Base-by-base conservation (phyloP, 1,140 invertebrate species). In the Pectinophora gossypiella region DNA sequence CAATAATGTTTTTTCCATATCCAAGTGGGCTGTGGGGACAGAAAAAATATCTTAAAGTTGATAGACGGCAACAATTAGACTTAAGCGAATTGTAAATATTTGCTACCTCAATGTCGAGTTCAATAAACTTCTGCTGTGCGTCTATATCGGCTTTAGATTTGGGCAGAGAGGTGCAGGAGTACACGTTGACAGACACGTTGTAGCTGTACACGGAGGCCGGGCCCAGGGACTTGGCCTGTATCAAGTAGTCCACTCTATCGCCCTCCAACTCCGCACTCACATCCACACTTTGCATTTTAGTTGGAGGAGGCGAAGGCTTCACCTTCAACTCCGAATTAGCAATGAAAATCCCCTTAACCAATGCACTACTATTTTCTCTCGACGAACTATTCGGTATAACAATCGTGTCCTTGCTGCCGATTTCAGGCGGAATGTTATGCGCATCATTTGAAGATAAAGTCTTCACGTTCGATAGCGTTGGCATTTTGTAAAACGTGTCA, bases 71-170 rank as follows among this genome's bases (percentile, higher is more conserved):
- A 44, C 6, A 20, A 19, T 2, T 44, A 19, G 19, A 5, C 10
- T 44, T 44, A 44, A 40, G 27, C 9, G 13, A 44, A 44, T 12
- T 19, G 15, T 19, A 19, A 48, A 19, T 19, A 9, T 45, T 42
- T 42, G 48, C 54, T 59, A 83, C 82, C 64, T 83, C 76, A 51
- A 82, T 76, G 47, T 85, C 70, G 38, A 85, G 57, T 23, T 66
- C 48, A 3, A 51, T 42, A 68, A 77, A 83, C 55, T 52, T 75
- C 18, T 66, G 59, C 51, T 76, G 64, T 13, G 64, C 66, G 18
- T 82, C 68, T n/a, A 85, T 77, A 23, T 82, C 73, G 3, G 68
- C 51, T 45, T 61, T 66, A 13, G 42, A 51, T 52, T 64, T 55
- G 21, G 53, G 19, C 27, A 82, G 42, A 27, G 49, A 7, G n/a